Conservation (phyloP, 2,113 vertebrate species). For the Strix uralensis region DNA sequence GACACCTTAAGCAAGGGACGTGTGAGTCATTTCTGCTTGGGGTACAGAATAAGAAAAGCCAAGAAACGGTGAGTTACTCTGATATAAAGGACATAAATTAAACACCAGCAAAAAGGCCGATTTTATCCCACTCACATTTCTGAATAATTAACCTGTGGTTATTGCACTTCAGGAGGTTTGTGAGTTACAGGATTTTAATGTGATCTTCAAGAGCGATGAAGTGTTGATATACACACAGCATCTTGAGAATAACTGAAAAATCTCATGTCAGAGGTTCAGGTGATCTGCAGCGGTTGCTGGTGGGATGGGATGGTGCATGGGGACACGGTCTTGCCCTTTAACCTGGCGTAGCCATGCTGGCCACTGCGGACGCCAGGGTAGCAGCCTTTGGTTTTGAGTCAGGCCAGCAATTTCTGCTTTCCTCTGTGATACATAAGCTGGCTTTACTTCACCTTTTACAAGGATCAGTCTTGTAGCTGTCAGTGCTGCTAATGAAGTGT, state of each 20-base stretch:
- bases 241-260: not conserved
- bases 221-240: not conserved
- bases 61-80: not conserved
- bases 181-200: not conserved
- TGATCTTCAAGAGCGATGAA: not conserved
- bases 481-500: not conserved
- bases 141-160: not conserved
- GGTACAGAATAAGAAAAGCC: not conserved
- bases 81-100: not conserved
- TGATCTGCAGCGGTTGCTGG: not conserved
- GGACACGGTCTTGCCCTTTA: not conserved
- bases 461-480: not conserved
- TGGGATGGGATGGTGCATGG: not conserved
- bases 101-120: not conserved
- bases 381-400: not conserved
- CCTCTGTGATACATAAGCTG: not conserved
- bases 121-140: not conserved
- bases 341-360: not conserved
- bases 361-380: fast-evolving
- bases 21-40: not conserved
- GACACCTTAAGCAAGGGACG: fast-evolving
- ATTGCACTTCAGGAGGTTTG: not conserved
- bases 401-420: not conserved
- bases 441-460: not conserved
- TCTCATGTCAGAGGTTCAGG: not conserved